Conservation (phyloP, 2,888 invertebrate genomes). For the Lithophane ornitopus region DNA sequence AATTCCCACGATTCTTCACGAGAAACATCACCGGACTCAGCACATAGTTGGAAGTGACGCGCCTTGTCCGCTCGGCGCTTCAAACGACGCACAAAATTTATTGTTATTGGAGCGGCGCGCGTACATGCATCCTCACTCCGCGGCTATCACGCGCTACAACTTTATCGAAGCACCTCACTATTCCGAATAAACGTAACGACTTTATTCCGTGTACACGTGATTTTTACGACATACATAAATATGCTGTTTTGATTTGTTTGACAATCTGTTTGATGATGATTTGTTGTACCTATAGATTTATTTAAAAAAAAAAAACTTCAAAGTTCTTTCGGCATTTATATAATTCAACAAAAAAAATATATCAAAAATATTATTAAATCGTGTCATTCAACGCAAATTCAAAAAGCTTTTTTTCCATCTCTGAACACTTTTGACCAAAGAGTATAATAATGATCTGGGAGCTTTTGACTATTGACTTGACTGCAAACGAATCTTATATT, state of each 20-base stretch:
- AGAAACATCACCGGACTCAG: conserved; percentile 15
- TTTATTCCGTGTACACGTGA: conserved; percentile 74
- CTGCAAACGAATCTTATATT: background rate
- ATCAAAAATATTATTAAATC: background rate
- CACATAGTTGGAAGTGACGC: conserved; percentile 52
- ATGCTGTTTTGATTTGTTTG: conserved; percentile 75
- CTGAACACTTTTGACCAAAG: background rate
- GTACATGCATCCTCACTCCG: conserved; percentile 90
- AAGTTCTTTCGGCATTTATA: background rate
- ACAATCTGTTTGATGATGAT: conserved; percentile 61
- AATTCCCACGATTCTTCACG: background rate
- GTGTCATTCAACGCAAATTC: background rate
- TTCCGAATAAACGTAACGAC: conserved; percentile 78
- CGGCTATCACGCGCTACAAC: conserved; percentile 89
- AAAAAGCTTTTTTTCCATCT: background rate
- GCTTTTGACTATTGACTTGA: background rate
- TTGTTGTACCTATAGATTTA: conserved; percentile 18
- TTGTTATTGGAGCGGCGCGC: conserved; percentile 89
- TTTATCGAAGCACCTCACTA: conserved; percentile 84
- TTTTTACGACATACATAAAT: conserved; percentile 72
- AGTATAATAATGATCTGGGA: no score
- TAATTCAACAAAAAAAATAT: background rate
- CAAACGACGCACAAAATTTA: conserved; percentile 89
- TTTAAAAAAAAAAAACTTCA: conserved; percentile 1
- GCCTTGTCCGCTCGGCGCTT: conserved; percentile 80